Conservation (phyloP, 2,888 invertebrate species). For the Chymomyza procnemis region DNA sequence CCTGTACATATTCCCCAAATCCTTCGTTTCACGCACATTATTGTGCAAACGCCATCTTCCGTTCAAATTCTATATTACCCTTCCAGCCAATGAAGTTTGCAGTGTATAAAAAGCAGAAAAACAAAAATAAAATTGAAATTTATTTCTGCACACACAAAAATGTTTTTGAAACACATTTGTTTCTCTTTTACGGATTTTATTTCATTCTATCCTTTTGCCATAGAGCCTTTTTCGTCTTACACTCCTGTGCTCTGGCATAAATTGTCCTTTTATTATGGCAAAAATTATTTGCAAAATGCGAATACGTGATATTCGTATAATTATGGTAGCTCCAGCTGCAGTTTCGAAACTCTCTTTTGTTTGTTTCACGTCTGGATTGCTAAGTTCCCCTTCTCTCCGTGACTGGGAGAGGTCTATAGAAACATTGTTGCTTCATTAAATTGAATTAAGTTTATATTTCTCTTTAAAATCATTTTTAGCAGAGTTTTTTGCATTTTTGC, state of each 20-base stretch:
- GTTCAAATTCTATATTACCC: too few relatives aligned
- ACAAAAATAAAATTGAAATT: conserved; percentile 34
- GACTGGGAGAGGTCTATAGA: not conserved
- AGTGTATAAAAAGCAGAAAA: not conserved
- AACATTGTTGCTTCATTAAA: not conserved
- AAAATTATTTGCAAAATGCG: conserved; percentile 63
- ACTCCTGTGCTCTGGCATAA: conserved; percentile 42
- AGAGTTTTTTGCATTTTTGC: not conserved
- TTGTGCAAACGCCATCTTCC: too few relatives aligned
- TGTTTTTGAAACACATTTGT: conserved; percentile 24
- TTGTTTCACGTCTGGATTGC: conserved; percentile 4
- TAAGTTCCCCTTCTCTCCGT: conserved; percentile 51
- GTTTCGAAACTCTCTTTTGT: conserved; percentile 5
- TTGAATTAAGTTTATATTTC: not conserved
- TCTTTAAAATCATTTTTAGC: not conserved
- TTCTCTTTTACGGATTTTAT: conserved; percentile 5
- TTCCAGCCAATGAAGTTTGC: too few relatives aligned
- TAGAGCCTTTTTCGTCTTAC: conserved; percentile 9
- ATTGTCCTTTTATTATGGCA: conserved; percentile 69
- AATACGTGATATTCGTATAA: conserved; percentile 68
- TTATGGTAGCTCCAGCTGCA: conserved; percentile 39
- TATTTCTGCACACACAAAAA: conserved; percentile 28
- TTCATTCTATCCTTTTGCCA: conserved; percentile 26
- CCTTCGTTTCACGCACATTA: too few relatives aligned
- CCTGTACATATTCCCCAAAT: too few relatives aligned